Conservation (phyloP, 2,797 vertebrate genomes). For the Alosa sapidissima region DNA sequence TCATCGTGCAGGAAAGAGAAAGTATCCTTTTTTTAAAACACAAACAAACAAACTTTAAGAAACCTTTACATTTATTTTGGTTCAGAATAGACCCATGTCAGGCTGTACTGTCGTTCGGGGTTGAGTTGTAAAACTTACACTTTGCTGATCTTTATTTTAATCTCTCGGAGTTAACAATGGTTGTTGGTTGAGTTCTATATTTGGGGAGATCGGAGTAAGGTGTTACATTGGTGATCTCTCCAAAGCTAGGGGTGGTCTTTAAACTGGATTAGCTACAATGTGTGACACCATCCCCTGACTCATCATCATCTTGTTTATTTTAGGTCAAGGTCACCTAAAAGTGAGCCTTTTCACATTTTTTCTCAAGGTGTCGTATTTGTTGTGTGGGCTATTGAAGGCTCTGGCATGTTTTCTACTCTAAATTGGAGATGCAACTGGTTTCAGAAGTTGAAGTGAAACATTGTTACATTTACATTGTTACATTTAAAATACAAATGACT, state of each 20-base stretch:
- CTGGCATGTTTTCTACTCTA: not conserved
- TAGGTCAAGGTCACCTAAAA: not conserved
- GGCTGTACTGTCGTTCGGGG: not conserved
- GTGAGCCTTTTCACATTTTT: not conserved
- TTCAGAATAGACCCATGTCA: not conserved
- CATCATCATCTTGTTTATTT: not conserved
- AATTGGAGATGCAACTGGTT: not conserved
- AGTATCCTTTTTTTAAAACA: conserved; percentile 81
- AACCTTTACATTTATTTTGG: not conserved
- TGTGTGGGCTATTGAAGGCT: not conserved
- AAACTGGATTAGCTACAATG: no score
- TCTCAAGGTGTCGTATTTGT: not conserved
- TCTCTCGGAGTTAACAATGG: not conserved
- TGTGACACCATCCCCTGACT: not conserved
- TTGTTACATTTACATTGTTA: no score
- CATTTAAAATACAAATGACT: no score
- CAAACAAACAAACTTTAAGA: no score
- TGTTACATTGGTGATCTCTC: not conserved
- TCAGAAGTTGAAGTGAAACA: no score
- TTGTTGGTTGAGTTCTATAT: not conserved
- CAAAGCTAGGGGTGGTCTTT: not conserved
- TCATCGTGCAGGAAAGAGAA: conserved; percentile 91
- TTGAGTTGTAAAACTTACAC: not conserved
- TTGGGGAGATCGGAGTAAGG: not conserved
- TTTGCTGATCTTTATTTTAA: not conserved